Conservation (phyloP, 2,888 invertebrate genomes). For the Parelbella ahira region DNA sequence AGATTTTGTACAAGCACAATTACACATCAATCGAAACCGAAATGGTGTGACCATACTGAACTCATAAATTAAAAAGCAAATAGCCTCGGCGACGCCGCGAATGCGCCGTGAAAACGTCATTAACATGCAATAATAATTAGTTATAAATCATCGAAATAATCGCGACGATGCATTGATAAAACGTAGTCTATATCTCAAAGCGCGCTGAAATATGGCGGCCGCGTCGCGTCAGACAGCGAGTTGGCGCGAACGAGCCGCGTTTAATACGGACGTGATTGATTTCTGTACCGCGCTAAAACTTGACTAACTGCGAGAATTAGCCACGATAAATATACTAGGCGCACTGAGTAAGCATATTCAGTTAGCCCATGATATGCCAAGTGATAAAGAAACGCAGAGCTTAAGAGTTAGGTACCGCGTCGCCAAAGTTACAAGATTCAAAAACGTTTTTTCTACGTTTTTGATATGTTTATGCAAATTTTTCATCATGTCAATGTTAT, state of each 20-base stretch:
- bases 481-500: too few relatives aligned
- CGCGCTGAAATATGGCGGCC: slow-evolving; percentile 71
- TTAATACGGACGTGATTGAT: slow-evolving; percentile 74
- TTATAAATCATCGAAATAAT: slow-evolving; percentile 74
- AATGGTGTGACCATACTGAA: slow-evolving; percentile 24
- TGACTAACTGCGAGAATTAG: slow-evolving; percentile 24
- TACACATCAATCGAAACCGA: slow-evolving; percentile 23
- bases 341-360: slow-evolving; percentile 9
- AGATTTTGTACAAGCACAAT: slow-evolving; percentile 15
- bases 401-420: too few relatives aligned
- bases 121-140: slow-evolving; percentile 77
- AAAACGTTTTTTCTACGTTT: too few relatives aligned
- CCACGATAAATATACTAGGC: slow-evolving; percentile 13
- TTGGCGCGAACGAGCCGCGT: slow-evolving; percentile 67
- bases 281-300: slow-evolving; percentile 36
- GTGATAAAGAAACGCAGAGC: background rate
- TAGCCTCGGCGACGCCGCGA: slow-evolving; percentile 59
- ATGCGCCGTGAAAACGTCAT: slow-evolving; percentile 74
- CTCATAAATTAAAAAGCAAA: slow-evolving; percentile 55
- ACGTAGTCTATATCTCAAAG: slow-evolving; percentile 71
- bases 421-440: too few relatives aligned
- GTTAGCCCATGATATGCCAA: background rate
- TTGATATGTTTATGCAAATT: too few relatives aligned
- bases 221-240: slow-evolving; percentile 63
- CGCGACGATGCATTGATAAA: slow-evolving; percentile 80